Evolutionary conservation across 2,888 invertebrate species (phyloP).

Genomic region (Cryptus armator): DNA sequence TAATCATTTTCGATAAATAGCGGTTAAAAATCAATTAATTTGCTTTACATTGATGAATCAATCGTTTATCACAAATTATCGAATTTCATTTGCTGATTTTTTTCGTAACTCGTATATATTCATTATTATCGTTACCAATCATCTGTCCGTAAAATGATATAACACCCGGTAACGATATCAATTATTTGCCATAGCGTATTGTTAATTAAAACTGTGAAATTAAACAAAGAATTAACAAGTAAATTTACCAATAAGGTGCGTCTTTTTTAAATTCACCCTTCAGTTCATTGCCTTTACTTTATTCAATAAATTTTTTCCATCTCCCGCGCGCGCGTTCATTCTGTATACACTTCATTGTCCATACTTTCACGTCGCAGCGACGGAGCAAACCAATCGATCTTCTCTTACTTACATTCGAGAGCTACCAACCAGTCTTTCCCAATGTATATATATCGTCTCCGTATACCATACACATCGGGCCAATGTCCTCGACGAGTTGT

Average conservation of each 20-base stretch:
- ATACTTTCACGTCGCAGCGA: constrained; percentile 48
- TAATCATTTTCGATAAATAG: too few relatives aligned
- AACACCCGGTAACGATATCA: too few relatives aligned
- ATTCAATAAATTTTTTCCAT: constrained; percentile 5
- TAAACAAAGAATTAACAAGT: background rate
- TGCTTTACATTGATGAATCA: too few relatives aligned
- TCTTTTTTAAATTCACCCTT: background rate
- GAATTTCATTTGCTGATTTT: too few relatives aligned
- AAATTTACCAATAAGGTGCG: background rate
- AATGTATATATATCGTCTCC: constrained; percentile 29
- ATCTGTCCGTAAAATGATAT: too few relatives aligned
- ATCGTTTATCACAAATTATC: too few relatives aligned
- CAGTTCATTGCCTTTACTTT: constrained; percentile 13
- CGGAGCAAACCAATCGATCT: constrained; percentile 58
- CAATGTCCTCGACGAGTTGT: constrained; percentile 50
- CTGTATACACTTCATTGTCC: constrained; percentile 23
- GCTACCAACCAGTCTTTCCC: constrained; percentile 56
- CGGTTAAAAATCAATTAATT: too few relatives aligned
- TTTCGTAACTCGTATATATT: too few relatives aligned
- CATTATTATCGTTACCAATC: too few relatives aligned
- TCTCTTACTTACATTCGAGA: constrained; percentile 48
- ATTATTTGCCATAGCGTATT: too few relatives aligned
- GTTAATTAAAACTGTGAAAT: too few relatives aligned
- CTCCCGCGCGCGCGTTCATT: constrained; percentile 14
- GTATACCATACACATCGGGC: constrained; percentile 40